phyloP scores from a whole-genome alignment of 2,113 vertebrate genomes.

The Colinus virginianus region DNA sequence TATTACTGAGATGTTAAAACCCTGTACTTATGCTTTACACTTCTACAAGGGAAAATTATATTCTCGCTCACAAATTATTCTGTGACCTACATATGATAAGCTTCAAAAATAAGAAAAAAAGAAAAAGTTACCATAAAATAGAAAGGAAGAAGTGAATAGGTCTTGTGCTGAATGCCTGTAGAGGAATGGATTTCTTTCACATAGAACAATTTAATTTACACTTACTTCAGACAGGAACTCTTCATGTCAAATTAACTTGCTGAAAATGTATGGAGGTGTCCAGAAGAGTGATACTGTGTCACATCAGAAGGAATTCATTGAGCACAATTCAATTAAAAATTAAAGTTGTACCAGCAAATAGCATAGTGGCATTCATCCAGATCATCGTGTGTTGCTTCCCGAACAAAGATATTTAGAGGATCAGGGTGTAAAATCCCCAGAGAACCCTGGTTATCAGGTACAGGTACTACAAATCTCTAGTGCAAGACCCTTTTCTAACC shows the following conservation, averaged over 20 bases:
- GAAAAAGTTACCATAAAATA: neutral
- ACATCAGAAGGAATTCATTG: neutral
- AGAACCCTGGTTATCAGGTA: neutral
- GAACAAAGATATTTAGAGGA: neutral
- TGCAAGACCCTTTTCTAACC: neutral
- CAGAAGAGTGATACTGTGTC: neutral
- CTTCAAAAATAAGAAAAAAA: neutral
- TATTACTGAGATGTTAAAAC: neutral
- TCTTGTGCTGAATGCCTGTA: neutral
- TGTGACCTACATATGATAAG: slow-evolving; percentile 44
- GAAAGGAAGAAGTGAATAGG: neutral
- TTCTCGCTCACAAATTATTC: slow-evolving; percentile 51
- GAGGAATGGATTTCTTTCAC: neutral
- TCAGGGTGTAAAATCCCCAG: fast-evolving
- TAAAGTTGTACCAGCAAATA: neutral
- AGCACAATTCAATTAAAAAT: neutral
- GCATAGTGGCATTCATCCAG: neutral
- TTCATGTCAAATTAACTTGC: neutral
- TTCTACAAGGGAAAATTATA: slow-evolving; percentile 15
- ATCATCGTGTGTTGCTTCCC: neutral
- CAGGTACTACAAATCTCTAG: neutral
- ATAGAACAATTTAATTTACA: slow-evolving; percentile 36
- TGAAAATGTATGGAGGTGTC: slow-evolving; percentile 14
- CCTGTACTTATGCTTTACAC: neutral
- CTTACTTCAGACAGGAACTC: neutral